Evolutionary conservation across 2,888 invertebrate species (phyloP).

Genomic region (Sinodicranocentrus sp.): DNA sequence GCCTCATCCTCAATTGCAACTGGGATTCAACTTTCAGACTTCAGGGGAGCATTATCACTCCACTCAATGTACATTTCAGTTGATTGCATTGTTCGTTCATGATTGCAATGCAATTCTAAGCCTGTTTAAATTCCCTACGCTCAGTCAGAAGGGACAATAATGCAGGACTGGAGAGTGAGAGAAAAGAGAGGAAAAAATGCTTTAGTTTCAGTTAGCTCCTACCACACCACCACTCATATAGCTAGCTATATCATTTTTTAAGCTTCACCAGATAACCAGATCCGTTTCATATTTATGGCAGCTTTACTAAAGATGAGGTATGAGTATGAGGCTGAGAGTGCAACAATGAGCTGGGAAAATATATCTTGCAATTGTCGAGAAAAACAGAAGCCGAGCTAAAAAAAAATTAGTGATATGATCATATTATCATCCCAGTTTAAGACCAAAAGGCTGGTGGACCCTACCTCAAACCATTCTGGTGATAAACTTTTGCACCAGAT

Average conservation of each 20-base stretch:
- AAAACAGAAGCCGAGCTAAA: neutral
- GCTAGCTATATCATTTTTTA: too few relatives aligned
- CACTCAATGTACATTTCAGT: slow-evolving; percentile 62
- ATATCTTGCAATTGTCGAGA: neutral
- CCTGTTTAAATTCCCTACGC: slow-evolving; percentile 38
- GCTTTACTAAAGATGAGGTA: slow-evolving; percentile 48
- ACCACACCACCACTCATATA: slow-evolving; percentile 39
- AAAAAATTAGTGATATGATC: slow-evolving; percentile 1
- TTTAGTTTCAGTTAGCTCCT: slow-evolving; percentile 36
- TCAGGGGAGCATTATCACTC: slow-evolving; percentile 61
- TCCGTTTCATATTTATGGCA: slow-evolving; percentile 54
- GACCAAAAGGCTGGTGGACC: neutral
- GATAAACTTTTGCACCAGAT: neutral
- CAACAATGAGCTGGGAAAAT: slow-evolving; percentile 7
- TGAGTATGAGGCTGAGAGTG: too few relatives aligned
- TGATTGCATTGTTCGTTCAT: slow-evolving; percentile 64
- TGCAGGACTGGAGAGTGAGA: neutral
- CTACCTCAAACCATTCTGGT: neutral
- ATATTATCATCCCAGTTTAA: slow-evolving; percentile 8
- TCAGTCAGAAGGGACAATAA: neutral
- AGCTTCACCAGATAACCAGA: slow-evolving; percentile 27
- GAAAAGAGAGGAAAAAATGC: slow-evolving; percentile 20
- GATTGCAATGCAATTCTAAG: slow-evolving; percentile 47
- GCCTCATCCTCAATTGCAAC: slow-evolving; percentile 55
- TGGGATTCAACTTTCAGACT: slow-evolving; percentile 52